phyloP scores from a whole-genome alignment of 2,888 invertebrate species.

The Aphodius sticticus region DNA sequence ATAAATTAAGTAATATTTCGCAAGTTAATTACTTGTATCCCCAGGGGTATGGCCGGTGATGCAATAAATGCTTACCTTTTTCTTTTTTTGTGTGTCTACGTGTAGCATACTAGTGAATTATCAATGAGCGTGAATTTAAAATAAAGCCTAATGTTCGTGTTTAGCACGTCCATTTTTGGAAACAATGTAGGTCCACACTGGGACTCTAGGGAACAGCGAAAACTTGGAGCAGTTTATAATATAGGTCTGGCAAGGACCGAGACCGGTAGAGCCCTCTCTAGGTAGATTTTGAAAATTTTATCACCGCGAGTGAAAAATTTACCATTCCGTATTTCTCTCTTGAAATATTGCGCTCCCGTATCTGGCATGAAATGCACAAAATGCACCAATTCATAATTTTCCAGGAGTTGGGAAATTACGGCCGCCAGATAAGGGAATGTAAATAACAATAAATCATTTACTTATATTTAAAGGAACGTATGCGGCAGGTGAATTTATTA shows the following conservation, averaged over 20 bases:
- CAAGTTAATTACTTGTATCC: too few species aligned
- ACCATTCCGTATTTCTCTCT: not conserved
- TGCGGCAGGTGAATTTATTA: slow-evolving; percentile 20
- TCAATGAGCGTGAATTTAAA: not conserved
- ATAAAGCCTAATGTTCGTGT: not conserved
- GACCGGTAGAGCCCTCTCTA: not conserved
- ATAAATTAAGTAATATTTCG: too few species aligned
- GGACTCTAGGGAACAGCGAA: not conserved
- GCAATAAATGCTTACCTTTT: too few species aligned
- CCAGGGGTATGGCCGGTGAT: too few species aligned
- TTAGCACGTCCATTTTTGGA: not conserved
- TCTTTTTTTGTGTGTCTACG: too few species aligned
- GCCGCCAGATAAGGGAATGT: slow-evolving; percentile 23
- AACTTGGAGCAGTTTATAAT: not conserved
- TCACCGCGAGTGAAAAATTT: slow-evolving; percentile 19
- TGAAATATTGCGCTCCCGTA: slow-evolving; percentile 18
- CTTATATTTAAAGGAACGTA: slow-evolving; percentile 19
- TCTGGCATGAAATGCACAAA: slow-evolving; percentile 23
- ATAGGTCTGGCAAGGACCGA: not conserved
- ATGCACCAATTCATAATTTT: slow-evolving; percentile 25
- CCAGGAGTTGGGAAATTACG: slow-evolving; percentile 17
- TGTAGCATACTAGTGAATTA: too few species aligned
- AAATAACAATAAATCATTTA: slow-evolving; percentile 26
- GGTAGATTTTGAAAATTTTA: slow-evolving; percentile 23
- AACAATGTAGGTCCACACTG: not conserved